phyloP scores from a whole-genome alignment of 2,113 vertebrate species.

The Picathartes gymnocephalus region DNA sequence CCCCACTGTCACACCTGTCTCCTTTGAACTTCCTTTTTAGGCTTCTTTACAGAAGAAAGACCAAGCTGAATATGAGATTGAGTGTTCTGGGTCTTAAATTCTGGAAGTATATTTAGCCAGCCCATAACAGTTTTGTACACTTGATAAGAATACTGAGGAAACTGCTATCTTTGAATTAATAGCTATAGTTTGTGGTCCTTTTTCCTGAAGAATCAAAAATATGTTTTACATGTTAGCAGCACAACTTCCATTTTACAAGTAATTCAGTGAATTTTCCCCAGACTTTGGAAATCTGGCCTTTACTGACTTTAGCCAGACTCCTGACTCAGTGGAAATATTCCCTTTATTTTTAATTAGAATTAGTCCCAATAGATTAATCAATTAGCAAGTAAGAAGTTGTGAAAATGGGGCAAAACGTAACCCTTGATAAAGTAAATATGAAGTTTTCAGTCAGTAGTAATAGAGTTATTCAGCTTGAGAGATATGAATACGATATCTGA shows the following conservation, averaged over 20 bases:
- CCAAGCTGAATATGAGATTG: not conserved
- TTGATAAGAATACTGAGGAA: not conserved
- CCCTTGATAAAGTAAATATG: not conserved
- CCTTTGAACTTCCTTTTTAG: not conserved
- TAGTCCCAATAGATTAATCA: not conserved
- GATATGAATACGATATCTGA: not conserved
- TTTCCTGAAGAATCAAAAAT: not conserved
- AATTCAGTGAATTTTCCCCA: not conserved
- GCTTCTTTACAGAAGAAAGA: not conserved
- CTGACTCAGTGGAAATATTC: not conserved
- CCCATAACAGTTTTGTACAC: not conserved
- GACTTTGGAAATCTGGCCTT: not conserved
- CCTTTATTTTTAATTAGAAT: not conserved
- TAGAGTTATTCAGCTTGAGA: not conserved
- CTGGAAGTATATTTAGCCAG: not conserved
- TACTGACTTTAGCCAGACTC: not conserved
- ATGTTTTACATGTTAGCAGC: not conserved
- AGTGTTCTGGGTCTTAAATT: not conserved
- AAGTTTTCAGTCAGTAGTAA: not conserved
- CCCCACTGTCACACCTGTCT: not conserved
- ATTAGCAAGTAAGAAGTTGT: not conserved
- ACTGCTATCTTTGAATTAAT: not conserved
- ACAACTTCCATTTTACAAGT: not conserved
- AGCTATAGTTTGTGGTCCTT: not conserved
- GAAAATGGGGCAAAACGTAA: not conserved